Percentiles rank a stretch among this genome's conserved stretches.
Conservation (phyloP, 2,797 vertebrate genomes). For the Dermochelys coriacea region DNA sequence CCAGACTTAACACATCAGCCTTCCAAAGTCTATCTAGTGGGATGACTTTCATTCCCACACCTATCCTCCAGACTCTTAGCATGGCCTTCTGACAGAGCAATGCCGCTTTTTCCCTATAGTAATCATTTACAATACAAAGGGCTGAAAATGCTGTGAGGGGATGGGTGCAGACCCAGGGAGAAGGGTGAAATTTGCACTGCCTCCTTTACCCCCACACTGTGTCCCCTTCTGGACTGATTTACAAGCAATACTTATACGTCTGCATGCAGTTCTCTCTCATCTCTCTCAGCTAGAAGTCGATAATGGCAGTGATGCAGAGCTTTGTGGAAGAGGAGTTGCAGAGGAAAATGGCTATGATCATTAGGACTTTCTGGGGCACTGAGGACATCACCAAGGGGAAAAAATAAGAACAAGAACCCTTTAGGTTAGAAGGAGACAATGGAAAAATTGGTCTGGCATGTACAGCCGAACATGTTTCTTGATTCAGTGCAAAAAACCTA, state of each 20-base stretch:
- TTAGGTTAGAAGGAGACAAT: neutral
- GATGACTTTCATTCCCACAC: neutral
- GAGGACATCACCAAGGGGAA: accelerated
- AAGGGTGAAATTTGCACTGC: neutral
- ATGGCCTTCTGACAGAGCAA: neutral
- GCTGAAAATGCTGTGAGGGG: neutral
- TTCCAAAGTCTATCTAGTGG: neutral
- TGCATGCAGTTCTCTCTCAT: neutral
- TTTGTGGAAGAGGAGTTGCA: neutral
- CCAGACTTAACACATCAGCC: neutral
- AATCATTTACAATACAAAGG: neutral
- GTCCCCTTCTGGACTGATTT: neutral
- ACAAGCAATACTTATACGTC: neutral
- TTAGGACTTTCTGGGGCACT: neutral
- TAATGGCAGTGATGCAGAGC: neutral
- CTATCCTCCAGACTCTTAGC: neutral
- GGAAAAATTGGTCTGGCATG: neutral
- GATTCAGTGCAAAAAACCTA: neutral
- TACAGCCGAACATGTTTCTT: neutral
- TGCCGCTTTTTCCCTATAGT: neutral
- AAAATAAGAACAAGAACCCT: neutral
- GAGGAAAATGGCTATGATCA: neutral
- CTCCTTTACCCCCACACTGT: neutral
- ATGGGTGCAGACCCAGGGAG: neutral
- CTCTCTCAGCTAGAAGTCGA: neutral